Evolutionary conservation across 2,888 invertebrate genomes (phyloP), one percentile per base, ranked within the genome.

Genomic region (Aporophyla nigra): DNA sequence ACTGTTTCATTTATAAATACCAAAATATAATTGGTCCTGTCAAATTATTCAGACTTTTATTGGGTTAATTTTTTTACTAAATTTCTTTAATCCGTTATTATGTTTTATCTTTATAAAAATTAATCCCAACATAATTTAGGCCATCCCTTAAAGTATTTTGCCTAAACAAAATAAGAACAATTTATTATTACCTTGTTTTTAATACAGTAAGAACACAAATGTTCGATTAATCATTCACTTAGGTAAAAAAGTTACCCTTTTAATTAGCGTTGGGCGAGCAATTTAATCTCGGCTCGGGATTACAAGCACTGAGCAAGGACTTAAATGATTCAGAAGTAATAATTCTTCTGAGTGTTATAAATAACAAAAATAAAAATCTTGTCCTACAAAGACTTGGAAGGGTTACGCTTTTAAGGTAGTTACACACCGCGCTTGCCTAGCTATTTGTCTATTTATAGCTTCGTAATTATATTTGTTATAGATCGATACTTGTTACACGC

Each of bases 241-340:
- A 87, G 75, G 89, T 90, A 92, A 93, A 95, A 94, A 96, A 95
- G 92, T 95, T 93, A 93, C 94, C 94, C 94, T 93, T 96, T 96
- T 96, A 96, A 96, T 96, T 96, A 96, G 94, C 93, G 93, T 90
- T 89, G 90, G 93, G 90, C 88, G 92, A 94, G 93, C 92, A 93
- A 93, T 95, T 95, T 96, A 95, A 95, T 96, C 95, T 93, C 90
- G 90, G 91, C 90, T 93, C 89, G 89, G 96, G 96, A 96, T 96
- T 96, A 96, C 91, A 93, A 93, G 92, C 92, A 94, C 92, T 91
- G 94, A 91, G 93, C 95, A 96, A 95, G 95, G 97, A 96, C 96
- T 97, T 96, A 96, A 97, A 95, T 94, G 96, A 96, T 96, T 96
- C 95, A 92, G 92, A 95, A 95, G 93, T 94, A 96, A 96, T 96